Percentiles rank a stretch among this genome's conserved stretches.
phyloP scores from a whole-genome alignment of 2,888 invertebrate genomes.

The Sthenelais limicola region DNA sequence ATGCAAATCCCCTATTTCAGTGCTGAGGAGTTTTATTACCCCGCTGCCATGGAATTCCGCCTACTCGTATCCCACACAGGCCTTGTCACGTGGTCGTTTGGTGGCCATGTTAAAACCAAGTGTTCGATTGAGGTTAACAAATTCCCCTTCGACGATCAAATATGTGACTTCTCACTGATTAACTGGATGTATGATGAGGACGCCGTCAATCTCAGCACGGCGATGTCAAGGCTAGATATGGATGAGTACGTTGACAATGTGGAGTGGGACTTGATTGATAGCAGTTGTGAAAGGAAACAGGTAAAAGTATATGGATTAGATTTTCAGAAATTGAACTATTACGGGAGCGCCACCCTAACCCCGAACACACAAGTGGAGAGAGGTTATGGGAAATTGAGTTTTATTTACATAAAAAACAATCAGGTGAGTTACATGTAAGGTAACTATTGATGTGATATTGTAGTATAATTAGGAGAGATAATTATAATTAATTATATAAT shows the following conservation, averaged over 20 bases:
- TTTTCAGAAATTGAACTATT: too few species aligned
- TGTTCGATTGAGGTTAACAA: background rate
- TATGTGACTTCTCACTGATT: conserved; percentile 11
- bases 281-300: background rate
- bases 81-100: conserved; percentile 12
- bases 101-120: conserved; percentile 26
- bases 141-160: conserved; percentile 20
- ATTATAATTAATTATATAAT: too few species aligned
- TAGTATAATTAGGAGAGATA: too few species aligned
- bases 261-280: conserved; percentile 16
- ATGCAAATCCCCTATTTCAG: too few species aligned
- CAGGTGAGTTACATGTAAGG: too few species aligned
- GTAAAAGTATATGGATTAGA: too few species aligned
- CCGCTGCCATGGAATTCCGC: background rate
- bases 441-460: too few species aligned
- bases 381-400: too few species aligned
- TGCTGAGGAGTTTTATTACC: conserved; percentile 3
- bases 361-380: too few species aligned
- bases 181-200: conserved; percentile 30
- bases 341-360: too few species aligned
- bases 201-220: conserved; percentile 3
- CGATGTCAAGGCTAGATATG: background rate
- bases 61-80: conserved; percentile 10
- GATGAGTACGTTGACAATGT: conserved; percentile 1
- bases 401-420: too few species aligned